Evolutionary conservation across 2,888 invertebrate species (phyloP).

Genomic region (Clepsis dumicolana): DNA sequence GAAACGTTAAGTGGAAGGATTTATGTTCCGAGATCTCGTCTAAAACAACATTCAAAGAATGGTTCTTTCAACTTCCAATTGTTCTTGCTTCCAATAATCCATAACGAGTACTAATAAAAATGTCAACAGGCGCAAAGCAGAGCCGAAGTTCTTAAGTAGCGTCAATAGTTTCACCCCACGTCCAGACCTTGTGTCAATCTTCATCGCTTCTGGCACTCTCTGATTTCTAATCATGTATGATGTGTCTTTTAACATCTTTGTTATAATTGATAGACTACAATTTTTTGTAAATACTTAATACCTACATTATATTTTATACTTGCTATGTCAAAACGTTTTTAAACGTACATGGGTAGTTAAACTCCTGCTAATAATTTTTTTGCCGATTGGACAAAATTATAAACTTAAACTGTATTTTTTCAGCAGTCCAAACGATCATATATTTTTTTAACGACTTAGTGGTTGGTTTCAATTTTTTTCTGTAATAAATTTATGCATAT

Average conservation of each 20-base stretch:
- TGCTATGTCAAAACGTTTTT: too few relatives aligned
- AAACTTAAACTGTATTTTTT: too few relatives aligned
- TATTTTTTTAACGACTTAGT: too few relatives aligned
- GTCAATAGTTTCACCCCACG: conserved; percentile 31
- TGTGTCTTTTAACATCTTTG: conserved; percentile 17
- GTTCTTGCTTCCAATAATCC: conserved; percentile 26
- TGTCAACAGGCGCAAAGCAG: conserved; percentile 30
- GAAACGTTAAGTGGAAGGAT: too few relatives aligned
- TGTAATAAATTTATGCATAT: too few relatives aligned
- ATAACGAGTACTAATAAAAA: conserved; percentile 37
- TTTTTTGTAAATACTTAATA: not conserved
- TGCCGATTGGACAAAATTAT: too few relatives aligned
- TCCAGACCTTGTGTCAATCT: conserved; percentile 59
- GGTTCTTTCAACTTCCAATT: not conserved
- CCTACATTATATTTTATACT: too few relatives aligned
- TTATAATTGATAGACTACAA: not conserved
- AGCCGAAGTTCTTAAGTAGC: conserved; percentile 23
- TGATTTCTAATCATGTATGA: conserved; percentile 48
- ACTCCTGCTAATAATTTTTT: too few relatives aligned
- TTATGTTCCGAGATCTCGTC: not conserved
- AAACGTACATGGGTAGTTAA: too few relatives aligned
- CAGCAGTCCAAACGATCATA: too few relatives aligned
- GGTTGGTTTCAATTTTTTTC: too few relatives aligned
- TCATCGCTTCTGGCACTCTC: conserved; percentile 59
- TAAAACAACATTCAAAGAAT: not conserved